These are phyloP conservation scores for Trachelus stipa DNA, from an alignment of 2,888 invertebrate species.

Conservation along the genomic window DNA sequence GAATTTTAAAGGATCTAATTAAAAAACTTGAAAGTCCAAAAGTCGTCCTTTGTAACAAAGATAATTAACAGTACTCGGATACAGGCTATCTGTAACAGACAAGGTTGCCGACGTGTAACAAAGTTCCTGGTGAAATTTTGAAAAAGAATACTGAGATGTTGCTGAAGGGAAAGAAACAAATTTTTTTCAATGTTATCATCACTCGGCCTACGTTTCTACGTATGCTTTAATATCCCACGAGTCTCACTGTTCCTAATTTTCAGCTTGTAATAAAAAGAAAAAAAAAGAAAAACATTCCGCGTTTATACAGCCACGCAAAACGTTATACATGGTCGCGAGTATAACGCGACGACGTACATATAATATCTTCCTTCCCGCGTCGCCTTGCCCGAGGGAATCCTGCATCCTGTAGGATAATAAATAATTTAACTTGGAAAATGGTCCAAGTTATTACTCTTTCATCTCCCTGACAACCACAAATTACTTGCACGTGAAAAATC, in stretches of 20 bases:
- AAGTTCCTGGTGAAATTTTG: neutral
- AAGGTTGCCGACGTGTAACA: neutral
- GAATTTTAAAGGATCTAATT: neutral
- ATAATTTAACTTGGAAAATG: conserved; percentile 50
- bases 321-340: conserved; percentile 34
- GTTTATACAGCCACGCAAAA: conserved; percentile 26
- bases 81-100: conserved; percentile 5
- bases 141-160: neutral
- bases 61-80: conserved; percentile 8
- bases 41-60: neutral
- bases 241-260: neutral
- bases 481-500: neutral
- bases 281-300: neutral
- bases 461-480: neutral
- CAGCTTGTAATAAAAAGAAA: neutral
- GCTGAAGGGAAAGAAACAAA: neutral
- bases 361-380: conserved; percentile 46
- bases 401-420: conserved; percentile 45
- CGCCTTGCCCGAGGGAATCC: conserved; percentile 37
- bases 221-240: neutral
- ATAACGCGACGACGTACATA: conserved; percentile 42
- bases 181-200: neutral
- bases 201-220: neutral
- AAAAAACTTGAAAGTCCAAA: neutral
- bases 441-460: conserved; percentile 45